Conservation (phyloP, 2,113 vertebrate species). For the Chiloscyllium plagiosum region DNA sequence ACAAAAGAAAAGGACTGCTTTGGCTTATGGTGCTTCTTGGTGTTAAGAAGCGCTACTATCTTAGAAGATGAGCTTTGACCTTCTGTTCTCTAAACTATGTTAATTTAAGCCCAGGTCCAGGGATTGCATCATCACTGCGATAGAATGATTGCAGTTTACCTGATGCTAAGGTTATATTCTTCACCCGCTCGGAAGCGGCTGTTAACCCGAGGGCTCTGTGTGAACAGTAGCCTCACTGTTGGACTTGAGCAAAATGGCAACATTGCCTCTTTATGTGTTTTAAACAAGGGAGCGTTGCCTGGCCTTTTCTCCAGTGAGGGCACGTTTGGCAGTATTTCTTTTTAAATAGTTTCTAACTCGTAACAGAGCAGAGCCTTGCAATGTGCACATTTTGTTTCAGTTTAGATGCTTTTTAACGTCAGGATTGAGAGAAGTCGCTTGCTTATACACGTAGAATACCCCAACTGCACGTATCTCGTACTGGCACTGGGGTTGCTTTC, state of each 20-base stretch:
- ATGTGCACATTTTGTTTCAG: neutral
- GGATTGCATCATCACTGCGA: too few relatives aligned
- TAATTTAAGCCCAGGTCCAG: neutral
- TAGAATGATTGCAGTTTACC: neutral
- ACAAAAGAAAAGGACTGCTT: neutral
- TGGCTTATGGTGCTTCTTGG: neutral
- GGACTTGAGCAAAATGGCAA: neutral
- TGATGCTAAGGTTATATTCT: neutral
- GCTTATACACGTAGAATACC: neutral
- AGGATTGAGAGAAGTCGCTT: too few relatives aligned
- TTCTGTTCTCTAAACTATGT: neutral
- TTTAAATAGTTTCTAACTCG: neutral
- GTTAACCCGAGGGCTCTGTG: neutral
- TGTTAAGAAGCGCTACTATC: neutral
- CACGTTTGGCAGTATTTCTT: neutral
- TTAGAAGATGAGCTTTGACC: neutral
- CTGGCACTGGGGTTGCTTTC: neutral
- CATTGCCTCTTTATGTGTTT: conserved; percentile 22
- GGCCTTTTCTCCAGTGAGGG: neutral
- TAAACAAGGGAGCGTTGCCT: neutral
- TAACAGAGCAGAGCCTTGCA: too few relatives aligned
- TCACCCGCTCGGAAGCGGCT: neutral
- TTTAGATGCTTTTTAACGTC: neutral
- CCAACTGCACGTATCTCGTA: neutral
- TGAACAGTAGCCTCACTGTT: conserved; percentile 1